Evolutionary conservation across 2,888 invertebrate species (phyloP).

Genomic region (Dryocosmus kuriphilus): DNA sequence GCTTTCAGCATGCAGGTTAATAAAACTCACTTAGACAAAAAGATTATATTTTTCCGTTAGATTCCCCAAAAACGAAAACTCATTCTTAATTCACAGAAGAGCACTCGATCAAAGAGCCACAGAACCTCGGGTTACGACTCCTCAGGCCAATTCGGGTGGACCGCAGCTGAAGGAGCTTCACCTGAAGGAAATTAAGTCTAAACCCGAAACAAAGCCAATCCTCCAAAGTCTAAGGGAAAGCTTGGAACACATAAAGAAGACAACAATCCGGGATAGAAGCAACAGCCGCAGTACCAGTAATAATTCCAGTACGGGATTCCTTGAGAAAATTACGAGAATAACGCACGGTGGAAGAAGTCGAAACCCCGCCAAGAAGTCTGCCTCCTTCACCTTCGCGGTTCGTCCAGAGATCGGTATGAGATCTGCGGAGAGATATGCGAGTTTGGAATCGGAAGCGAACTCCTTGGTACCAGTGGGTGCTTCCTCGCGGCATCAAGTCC

Average conservation of each 20-base stretch:
- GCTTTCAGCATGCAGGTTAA: conserved; percentile 76
- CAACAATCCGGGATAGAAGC: conserved; percentile 72
- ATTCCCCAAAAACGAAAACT: neutral
- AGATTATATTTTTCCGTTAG: no score
- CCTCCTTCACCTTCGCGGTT: conserved; percentile 74
- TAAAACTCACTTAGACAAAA: no score
- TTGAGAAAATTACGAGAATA: conserved; percentile 73
- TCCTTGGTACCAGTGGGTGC: conserved; percentile 60
- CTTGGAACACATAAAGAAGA: conserved; percentile 73
- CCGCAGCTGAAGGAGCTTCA: conserved; percentile 70
- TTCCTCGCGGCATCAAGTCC: conserved; percentile 67
- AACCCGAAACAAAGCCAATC: conserved; percentile 72
- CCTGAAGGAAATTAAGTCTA: conserved; percentile 72
- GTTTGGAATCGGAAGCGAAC: conserved; percentile 72
- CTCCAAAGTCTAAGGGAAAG: conserved; percentile 73
- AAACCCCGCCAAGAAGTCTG: conserved; percentile 75
- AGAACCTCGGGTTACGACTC: conserved; percentile 73
- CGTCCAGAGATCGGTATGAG: conserved; percentile 75
- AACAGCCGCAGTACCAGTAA: conserved; percentile 62
- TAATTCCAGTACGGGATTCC: conserved; percentile 64
- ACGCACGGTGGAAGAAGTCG: conserved; percentile 72
- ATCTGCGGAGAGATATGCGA: conserved; percentile 73
- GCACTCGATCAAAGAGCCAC: conserved; percentile 74
- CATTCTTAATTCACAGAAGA: conserved; percentile 65
- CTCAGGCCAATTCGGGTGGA: conserved; percentile 61